phyloP scores from a whole-genome alignment of 2,888 invertebrate species.

The Cataglyphis albicans region DNA sequence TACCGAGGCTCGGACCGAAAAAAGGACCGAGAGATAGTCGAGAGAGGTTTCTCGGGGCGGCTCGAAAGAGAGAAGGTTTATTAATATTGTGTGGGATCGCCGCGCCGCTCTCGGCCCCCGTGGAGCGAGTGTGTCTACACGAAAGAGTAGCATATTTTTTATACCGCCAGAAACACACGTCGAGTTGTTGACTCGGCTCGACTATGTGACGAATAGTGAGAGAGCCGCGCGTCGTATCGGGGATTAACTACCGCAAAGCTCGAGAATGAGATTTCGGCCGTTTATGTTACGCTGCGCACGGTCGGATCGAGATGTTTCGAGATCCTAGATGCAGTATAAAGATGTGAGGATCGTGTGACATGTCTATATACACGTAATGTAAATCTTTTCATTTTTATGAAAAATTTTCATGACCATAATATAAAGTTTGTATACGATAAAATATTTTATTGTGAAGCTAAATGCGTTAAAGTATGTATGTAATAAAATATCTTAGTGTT shows the following conservation, averaged over 20 bases:
- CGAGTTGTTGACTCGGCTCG: slow-evolving; percentile 38
- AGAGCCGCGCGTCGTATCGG: slow-evolving; percentile 1
- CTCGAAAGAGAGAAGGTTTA: slow-evolving; percentile 46
- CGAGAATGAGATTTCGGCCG: slow-evolving; percentile 4
- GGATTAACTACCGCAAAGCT: slow-evolving; percentile 17
- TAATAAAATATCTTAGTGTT: neutral
- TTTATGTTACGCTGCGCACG: neutral
- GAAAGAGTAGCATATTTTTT: slow-evolving; percentile 40
- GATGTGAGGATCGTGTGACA: neutral
- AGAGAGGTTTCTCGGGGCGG: slow-evolving; percentile 34
- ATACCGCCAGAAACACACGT: slow-evolving; percentile 27
- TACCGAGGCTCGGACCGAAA: slow-evolving; percentile 45
- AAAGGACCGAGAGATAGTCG: slow-evolving; percentile 45
- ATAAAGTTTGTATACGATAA: neutral
- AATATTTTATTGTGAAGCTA: neutral
- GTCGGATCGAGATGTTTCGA: neutral
- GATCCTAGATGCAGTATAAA: neutral
- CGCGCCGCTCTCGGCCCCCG: slow-evolving; percentile 30
- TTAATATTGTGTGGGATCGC: slow-evolving; percentile 48
- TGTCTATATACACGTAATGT: neutral
- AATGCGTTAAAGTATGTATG: neutral
- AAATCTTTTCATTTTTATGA: neutral
- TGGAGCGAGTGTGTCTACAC: slow-evolving; percentile 27
- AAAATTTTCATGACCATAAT: neutral
- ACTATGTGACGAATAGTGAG: slow-evolving; percentile 42